These are phyloP conservation scores for Sebastiscus tertius DNA, from an alignment of 2,797 vertebrate species.

Conservation along the genomic window DNA sequence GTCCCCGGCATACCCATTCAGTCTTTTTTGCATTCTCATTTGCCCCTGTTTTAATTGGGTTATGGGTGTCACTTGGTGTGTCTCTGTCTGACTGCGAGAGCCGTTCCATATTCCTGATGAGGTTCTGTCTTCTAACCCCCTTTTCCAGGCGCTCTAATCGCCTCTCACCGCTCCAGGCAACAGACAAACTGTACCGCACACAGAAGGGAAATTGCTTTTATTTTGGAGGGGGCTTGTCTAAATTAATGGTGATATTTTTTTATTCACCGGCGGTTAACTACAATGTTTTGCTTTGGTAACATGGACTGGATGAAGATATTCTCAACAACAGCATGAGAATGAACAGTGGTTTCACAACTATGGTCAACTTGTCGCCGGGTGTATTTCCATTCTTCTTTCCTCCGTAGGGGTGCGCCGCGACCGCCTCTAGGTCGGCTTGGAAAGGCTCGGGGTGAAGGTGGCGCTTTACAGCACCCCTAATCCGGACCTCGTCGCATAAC, in stretches of 20 bases:
- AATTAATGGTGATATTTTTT: conserved; percentile 59
- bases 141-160: conserved; percentile 69
- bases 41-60: conserved; percentile 63
- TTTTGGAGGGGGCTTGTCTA: conserved; percentile 51
- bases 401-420: too few relatives aligned
- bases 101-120: conserved; percentile 68
- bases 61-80: conserved; percentile 50
- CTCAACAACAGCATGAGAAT: background rate
- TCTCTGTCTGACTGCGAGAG: conserved; percentile 49
- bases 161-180: conserved; percentile 72
- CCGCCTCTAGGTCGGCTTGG: too few relatives aligned
- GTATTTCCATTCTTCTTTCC: too few relatives aligned
- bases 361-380: background rate
- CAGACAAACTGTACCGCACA: conserved; percentile 69
- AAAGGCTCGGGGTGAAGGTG: too few relatives aligned
- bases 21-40: conserved; percentile 34
- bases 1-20: background rate
- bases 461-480: too few relatives aligned
- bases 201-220: conserved; percentile 55
- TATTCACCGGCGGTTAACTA: conserved; percentile 41
- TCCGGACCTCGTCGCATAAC: too few relatives aligned
- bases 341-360: background rate
- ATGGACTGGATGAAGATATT: conserved; percentile 31
- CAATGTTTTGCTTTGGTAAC: conserved; percentile 39
- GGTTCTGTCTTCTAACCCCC: conserved; percentile 52